These are phyloP conservation scores for Tenebrosternarchus preto DNA, from an alignment of 2,113 vertebrate species.

Conservation along the genomic window DNA sequence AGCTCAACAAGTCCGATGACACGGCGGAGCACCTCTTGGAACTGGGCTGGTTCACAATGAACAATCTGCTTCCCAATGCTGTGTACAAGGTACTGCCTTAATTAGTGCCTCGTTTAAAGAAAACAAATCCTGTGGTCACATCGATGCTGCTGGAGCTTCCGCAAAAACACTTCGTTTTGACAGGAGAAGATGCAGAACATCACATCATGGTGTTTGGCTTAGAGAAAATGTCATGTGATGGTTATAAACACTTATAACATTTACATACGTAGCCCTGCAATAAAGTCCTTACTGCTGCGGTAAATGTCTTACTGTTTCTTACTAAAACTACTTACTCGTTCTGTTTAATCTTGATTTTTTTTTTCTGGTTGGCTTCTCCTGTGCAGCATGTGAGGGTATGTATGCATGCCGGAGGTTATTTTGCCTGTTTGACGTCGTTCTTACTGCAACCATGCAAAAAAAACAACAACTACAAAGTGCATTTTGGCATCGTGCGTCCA, in stretches of 20 bases:
- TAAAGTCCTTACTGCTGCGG: no score
- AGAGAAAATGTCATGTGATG: no score
- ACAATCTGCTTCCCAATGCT: slow-evolving; percentile 94
- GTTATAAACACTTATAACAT: not conserved
- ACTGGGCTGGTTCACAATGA: slow-evolving; percentile 98
- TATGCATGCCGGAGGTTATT: slow-evolving; percentile 56
- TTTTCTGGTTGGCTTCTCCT: slow-evolving; percentile 64
- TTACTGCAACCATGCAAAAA: slow-evolving; percentile 33
- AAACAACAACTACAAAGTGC: not conserved
- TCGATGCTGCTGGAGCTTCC: not conserved
- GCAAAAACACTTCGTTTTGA: no score
- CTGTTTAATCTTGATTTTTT: not conserved
- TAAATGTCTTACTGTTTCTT: no score
- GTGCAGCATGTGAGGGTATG: slow-evolving; percentile 79
- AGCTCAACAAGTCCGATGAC: slow-evolving; percentile 98
- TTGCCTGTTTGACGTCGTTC: slow-evolving; percentile 44
- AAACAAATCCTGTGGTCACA: not conserved
- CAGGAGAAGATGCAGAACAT: not conserved
- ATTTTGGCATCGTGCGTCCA: no score
- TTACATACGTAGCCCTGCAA: not conserved
- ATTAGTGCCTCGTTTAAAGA: not conserved
- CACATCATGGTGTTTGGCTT: not conserved
- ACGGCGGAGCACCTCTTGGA: slow-evolving; percentile 97
- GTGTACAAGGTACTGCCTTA: slow-evolving; percentile 85
- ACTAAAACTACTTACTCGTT: no score